Evolutionary conservation across 2,113 vertebrate species (phyloP).

Genomic region (Lophius piscatorius): DNA sequence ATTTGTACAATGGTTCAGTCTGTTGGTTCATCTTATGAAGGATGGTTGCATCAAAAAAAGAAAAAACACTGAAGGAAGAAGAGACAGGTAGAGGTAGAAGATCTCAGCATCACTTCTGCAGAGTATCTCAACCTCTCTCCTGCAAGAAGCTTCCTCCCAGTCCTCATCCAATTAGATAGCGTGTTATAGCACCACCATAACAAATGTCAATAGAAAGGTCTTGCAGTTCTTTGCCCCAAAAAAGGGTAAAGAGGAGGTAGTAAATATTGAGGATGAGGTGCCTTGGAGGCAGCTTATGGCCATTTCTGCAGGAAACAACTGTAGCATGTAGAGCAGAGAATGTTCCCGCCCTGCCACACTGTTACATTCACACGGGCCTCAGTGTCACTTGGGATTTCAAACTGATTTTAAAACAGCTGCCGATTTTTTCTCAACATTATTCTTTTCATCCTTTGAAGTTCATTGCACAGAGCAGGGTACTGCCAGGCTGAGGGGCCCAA

Average conservation of each 20-base stretch:
- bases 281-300: constrained; percentile 7
- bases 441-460: constrained; percentile 62
- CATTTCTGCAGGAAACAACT: constrained; percentile 9
- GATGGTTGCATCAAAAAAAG: not conserved
- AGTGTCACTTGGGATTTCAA: constrained; percentile 46
- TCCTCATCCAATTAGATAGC: constrained; percentile 46
- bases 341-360: constrained; percentile 8
- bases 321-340: constrained; percentile 7
- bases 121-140: constrained; percentile 13
- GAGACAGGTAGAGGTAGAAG: not conserved
- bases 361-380: constrained; percentile 35
- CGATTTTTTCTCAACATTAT: constrained; percentile 54
- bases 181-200: constrained; percentile 31
- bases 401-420: constrained; percentile 52
- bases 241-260: constrained; percentile 37
- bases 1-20: not conserved
- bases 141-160: constrained; percentile 20
- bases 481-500: constrained; percentile 44
- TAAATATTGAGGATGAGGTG: constrained; percentile 24
- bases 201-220: constrained; percentile 57
- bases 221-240: constrained; percentile 36
- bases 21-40: not conserved
- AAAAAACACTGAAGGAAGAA: not conserved
- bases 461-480: constrained; percentile 32
- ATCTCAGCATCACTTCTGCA: constrained; percentile 11